A percentile compares a stretch with the other conserved stretches of the same genome.
phyloP scores from a whole-genome alignment of 1,140 invertebrate genomes.

The Macrocentrus cingulum region DNA sequence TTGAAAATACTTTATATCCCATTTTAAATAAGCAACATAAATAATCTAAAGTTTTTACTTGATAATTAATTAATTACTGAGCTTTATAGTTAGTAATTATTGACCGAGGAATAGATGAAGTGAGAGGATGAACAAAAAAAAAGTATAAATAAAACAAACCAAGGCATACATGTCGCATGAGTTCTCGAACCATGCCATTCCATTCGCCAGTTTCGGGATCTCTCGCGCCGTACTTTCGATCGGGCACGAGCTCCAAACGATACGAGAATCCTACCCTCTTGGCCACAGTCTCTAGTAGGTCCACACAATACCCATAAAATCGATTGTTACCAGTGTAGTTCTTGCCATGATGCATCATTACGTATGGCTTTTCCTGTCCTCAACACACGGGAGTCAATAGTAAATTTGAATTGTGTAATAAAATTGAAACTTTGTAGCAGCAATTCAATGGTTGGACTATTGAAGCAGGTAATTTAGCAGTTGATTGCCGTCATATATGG shows the following conservation, averaged over 20 bases:
- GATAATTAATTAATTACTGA: too few species aligned
- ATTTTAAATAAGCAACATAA: too few species aligned
- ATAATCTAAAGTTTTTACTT: too few species aligned
- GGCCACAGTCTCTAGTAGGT: slow-evolving; percentile 68
- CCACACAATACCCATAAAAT: slow-evolving; percentile 80
- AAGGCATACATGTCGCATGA: slow-evolving; percentile 71
- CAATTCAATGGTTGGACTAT: too few species aligned
- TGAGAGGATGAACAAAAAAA: slow-evolving; percentile 28
- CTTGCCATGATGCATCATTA: slow-evolving; percentile 68
- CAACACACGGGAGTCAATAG: too few species aligned
- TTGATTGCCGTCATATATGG: background rate
- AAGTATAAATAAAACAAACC: slow-evolving; percentile 47
- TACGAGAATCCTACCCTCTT: slow-evolving; percentile 74
- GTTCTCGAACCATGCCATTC: slow-evolving; percentile 82
- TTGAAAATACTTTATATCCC: too few species aligned
- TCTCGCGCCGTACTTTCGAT: slow-evolving; percentile 75
- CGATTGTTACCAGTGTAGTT: slow-evolving; percentile 69
- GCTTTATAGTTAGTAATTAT: background rate
- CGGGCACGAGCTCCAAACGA: slow-evolving; percentile 72
- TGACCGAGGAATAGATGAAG: slow-evolving; percentile 29
- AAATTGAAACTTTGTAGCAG: too few species aligned
- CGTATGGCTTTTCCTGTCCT: slow-evolving; percentile 69
- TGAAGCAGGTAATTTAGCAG: too few species aligned
- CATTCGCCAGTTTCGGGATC: slow-evolving; percentile 71
- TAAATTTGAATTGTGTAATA: too few species aligned